phyloP scores from a whole-genome alignment of 35 echinoderm and acorn worm genomes.

The Anneissia japonica region DNA sequence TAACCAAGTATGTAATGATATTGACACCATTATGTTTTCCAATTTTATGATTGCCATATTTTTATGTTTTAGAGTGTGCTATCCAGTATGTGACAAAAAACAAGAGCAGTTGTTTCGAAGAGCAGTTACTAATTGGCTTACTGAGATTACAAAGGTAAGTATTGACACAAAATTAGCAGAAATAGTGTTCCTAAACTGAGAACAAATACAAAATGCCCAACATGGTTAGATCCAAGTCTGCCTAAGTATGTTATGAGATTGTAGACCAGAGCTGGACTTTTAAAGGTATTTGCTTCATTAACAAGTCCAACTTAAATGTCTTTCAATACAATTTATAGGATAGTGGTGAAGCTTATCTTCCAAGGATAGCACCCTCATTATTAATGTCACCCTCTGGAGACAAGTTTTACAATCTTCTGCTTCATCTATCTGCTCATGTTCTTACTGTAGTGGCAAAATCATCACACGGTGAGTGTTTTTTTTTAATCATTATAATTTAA shows the following conservation, averaged over 20 bases:
- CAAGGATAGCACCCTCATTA: constrained; percentile 87
- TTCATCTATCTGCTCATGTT: constrained; percentile 74
- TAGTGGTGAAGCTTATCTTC: constrained; percentile 66
- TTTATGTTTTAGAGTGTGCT: constrained; percentile 63
- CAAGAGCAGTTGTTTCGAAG: constrained; percentile 84
- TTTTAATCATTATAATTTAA: no score
- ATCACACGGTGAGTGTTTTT: constrained; percentile 69
- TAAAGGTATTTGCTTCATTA: background rate
- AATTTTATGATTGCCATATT: background rate
- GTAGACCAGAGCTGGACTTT: background rate
- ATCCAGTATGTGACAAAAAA: constrained; percentile 88
- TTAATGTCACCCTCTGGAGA: constrained; percentile 94
- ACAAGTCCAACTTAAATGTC: background rate
- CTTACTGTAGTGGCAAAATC: constrained; percentile 41
- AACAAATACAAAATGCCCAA: background rate
- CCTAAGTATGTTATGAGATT: background rate
- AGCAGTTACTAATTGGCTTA: constrained; percentile 61
- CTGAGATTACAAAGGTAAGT: constrained; percentile 61
- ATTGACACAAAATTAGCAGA: background rate
- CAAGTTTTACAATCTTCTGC: constrained; percentile 73
- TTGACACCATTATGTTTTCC: background rate
- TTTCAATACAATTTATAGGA: constrained; percentile 51
- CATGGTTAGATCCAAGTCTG: background rate
- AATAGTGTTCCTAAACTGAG: background rate
- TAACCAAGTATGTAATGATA: background rate